A percentile compares a stretch with the other conserved stretches of the same genome.
Evolutionary conservation across 2,888 invertebrate genomes (phyloP).

Genomic region (Mystacides longicornis): DNA sequence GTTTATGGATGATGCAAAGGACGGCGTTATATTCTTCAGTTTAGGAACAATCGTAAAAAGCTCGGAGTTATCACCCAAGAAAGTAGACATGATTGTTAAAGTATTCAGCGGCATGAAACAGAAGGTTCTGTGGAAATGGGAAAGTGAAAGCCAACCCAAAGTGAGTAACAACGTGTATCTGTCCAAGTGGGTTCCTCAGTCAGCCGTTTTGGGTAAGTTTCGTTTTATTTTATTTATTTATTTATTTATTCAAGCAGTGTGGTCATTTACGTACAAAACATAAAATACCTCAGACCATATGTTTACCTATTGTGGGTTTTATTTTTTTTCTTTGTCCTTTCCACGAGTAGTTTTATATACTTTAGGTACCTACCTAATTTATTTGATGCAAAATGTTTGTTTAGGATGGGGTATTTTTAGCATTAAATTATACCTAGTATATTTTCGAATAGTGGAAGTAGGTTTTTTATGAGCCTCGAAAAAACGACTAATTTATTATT

Average conservation of each 20-base stretch:
- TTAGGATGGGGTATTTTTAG: too few relatives aligned
- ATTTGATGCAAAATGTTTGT: too few relatives aligned
- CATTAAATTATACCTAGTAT: too few relatives aligned
- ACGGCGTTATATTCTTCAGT: constrained; percentile 32
- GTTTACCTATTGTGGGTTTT: too few relatives aligned
- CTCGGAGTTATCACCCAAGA: constrained; percentile 29
- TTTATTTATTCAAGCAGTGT: background rate
- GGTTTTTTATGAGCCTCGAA: too few relatives aligned
- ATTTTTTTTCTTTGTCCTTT: too few relatives aligned
- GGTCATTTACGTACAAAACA: too few relatives aligned
- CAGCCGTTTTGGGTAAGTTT: constrained; percentile 37
- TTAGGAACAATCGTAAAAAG: constrained; percentile 34
- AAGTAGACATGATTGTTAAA: constrained; percentile 30
- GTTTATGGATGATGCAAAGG: constrained; percentile 30
- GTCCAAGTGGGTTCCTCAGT: constrained; percentile 48
- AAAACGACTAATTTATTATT: too few relatives aligned
- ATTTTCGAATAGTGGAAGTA: too few relatives aligned
- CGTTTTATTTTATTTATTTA: background rate
- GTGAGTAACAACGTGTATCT: constrained; percentile 40
- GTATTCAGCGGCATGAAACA: constrained; percentile 41
- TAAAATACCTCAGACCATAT: too few relatives aligned
- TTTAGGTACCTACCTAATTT: too few relatives aligned
- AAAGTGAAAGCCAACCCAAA: constrained; percentile 34
- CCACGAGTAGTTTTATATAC: too few relatives aligned
- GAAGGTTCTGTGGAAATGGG: constrained; percentile 48